phyloP scores from a whole-genome alignment of 53 echinoderm and acorn worm species.

The Glandiceps talaboti region DNA sequence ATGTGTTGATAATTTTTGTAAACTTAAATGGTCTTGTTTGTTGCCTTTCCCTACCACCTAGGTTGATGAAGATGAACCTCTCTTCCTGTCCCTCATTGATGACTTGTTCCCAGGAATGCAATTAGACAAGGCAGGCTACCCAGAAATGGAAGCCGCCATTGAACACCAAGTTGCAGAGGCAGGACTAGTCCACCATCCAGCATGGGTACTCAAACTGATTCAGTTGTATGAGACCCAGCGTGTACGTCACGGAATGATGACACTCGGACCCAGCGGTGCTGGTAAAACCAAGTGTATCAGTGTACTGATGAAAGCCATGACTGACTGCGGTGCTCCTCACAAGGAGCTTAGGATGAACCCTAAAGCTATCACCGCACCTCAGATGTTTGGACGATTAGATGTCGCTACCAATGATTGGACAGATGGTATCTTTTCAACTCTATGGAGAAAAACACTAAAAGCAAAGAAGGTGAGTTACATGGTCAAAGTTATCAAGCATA shows the following conservation, averaged over 20 bases:
- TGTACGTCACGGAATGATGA: constrained; percentile 99
- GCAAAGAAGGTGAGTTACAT: constrained; percentile 68
- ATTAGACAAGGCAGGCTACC: constrained; percentile 90
- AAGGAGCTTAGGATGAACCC: constrained; percentile 99
- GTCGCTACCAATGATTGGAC: constrained; percentile 99
- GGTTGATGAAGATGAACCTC: constrained; percentile 99
- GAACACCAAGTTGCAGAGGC: constrained; percentile 88
- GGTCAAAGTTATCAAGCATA: background rate
- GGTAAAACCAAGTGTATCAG: constrained; percentile 96
- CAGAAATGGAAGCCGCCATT: constrained; percentile 90
- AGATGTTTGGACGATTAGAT: constrained; percentile 99
- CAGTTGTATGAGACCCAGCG: constrained; percentile 93
- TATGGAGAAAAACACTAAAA: constrained; percentile 96
- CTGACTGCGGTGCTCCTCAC: constrained; percentile 73
- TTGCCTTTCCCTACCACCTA: too few relatives aligned
- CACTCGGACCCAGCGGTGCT: constrained; percentile 96
- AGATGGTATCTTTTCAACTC: constrained; percentile 96
- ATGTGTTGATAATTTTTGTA: too few relatives aligned
- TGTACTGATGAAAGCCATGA: constrained; percentile 88
- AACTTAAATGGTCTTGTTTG: too few relatives aligned
- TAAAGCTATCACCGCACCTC: constrained; percentile 96
- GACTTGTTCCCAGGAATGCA: constrained; percentile 99
- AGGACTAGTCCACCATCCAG: constrained; percentile 75
- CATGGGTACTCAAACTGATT: constrained; percentile 93
- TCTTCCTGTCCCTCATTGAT: constrained; percentile 95